Conservation (phyloP, 2,888 invertebrate genomes). For the Pasiphila rectangulata region DNA sequence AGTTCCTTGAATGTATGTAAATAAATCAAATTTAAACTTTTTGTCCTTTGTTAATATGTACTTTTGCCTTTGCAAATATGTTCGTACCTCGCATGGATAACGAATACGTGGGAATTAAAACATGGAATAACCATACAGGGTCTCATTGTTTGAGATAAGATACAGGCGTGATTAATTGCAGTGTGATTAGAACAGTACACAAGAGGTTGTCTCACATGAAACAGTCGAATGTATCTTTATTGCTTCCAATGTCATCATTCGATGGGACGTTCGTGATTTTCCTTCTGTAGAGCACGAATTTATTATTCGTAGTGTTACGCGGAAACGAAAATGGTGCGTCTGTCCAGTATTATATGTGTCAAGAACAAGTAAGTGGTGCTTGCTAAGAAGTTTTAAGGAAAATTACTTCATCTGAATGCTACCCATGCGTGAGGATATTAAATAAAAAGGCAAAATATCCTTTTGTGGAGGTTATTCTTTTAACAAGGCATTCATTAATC, state of each 20-base stretch:
- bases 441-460: neutral
- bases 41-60: no score
- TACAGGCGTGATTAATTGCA: slow-evolving; percentile 38
- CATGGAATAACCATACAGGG: slow-evolving; percentile 11
- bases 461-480: neutral
- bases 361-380: slow-evolving; percentile 48
- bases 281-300: slow-evolving; percentile 2
- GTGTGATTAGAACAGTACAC: slow-evolving; percentile 47
- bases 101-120: slow-evolving; percentile 19
- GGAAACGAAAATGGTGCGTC: slow-evolving; percentile 44
- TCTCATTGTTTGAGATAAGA: slow-evolving; percentile 20
- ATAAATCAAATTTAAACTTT: slow-evolving; percentile 24
- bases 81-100: slow-evolving; percentile 2
- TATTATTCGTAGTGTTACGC: slow-evolving; percentile 8
- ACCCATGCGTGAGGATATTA: no score
- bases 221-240: slow-evolving; percentile 20
- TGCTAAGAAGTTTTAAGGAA: slow-evolving; percentile 5
- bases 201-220: slow-evolving; percentile 26
- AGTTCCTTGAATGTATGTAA: slow-evolving; percentile 11
- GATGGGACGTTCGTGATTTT: slow-evolving; percentile 13
- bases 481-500: no score
- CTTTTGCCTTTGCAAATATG: slow-evolving; percentile 12
- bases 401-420: no score
- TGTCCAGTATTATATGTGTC: slow-evolving; percentile 45
- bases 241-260: slow-evolving; percentile 12